Percentiles rank a stretch among this genome's conserved stretches.
Conservation (phyloP, 2,797 vertebrate genomes). For the Triplophysa yarkandensis region DNA sequence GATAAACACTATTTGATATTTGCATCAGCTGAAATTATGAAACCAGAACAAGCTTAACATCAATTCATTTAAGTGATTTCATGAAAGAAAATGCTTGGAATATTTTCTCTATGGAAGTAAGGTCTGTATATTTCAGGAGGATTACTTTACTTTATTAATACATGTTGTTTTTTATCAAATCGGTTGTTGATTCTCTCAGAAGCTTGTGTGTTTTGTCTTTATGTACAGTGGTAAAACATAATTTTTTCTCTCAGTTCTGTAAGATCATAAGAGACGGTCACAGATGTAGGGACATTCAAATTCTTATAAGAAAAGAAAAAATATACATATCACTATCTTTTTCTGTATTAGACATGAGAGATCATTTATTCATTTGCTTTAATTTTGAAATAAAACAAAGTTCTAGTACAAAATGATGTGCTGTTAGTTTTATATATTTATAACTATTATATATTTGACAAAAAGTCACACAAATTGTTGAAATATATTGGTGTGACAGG, state of each 20-base stretch:
- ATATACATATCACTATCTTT: too few relatives aligned
- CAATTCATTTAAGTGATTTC: neutral
- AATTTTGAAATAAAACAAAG: too few relatives aligned
- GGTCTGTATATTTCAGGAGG: too few relatives aligned
- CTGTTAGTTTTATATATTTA: too few relatives aligned
- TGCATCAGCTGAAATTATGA: neutral
- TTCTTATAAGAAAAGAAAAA: too few relatives aligned
- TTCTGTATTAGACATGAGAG: too few relatives aligned
- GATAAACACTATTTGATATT: too few relatives aligned
- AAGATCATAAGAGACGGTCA: conserved; percentile 9
- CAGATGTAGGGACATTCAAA: conserved; percentile 12
- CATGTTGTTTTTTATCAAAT: conserved; percentile 25
- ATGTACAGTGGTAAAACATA: neutral
- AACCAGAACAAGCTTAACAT: neutral
- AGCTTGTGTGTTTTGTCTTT: conserved; percentile 39
- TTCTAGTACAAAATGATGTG: too few relatives aligned
- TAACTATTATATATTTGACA: too few relatives aligned
- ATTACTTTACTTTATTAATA: neutral
- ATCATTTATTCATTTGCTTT: too few relatives aligned
- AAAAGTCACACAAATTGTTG: too few relatives aligned
- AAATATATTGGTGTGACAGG: neutral
- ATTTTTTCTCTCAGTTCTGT: neutral
- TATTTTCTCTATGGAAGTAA: neutral
- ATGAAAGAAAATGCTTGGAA: neutral
- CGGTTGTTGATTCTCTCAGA: conserved; percentile 18